phyloP scores from a whole-genome alignment of 1,140 invertebrate species.

The Drosophila persimilis region DNA sequence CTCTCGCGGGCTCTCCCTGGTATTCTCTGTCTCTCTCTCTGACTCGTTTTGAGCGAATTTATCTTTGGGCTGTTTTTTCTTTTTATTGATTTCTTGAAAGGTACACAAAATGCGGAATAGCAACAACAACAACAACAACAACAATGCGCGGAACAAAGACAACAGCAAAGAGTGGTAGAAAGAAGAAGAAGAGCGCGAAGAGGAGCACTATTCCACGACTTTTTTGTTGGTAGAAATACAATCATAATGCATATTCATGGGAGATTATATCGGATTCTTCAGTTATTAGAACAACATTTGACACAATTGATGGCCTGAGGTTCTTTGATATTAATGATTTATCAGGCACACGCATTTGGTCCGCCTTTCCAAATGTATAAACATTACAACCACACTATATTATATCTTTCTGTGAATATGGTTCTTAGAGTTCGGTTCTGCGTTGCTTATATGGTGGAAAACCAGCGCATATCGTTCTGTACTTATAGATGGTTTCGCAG shows the following conservation, averaged over 20 bases:
- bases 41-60: conserved; percentile 78
- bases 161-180: conserved; percentile 52
- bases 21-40: conserved; percentile 18
- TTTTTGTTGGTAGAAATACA: conserved; percentile 7
- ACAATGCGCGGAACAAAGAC: conserved; percentile 63
- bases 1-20: conserved; percentile 7
- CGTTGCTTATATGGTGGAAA: too few relatives aligned
- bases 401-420: too few relatives aligned
- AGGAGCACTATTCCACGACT: conserved; percentile 35
- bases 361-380: too few relatives aligned
- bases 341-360: too few relatives aligned
- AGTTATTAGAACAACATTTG: conserved; percentile 10
- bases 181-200: conserved; percentile 42
- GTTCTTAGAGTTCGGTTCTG: too few relatives aligned
- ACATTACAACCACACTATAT: too few relatives aligned
- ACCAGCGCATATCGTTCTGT: too few relatives aligned
- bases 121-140: conserved; percentile 62
- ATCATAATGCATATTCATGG: conserved; percentile 23
- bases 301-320: conserved; percentile 14
- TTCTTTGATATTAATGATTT: too few relatives aligned
- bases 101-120: conserved; percentile 81
- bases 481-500: too few relatives aligned
- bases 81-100: conserved; percentile 83
- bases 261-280: conserved; percentile 22
- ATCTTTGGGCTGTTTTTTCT: conserved; percentile 55